phyloP scores from a whole-genome alignment of 1,140 invertebrate genomes.

The Prorops nasuta region DNA sequence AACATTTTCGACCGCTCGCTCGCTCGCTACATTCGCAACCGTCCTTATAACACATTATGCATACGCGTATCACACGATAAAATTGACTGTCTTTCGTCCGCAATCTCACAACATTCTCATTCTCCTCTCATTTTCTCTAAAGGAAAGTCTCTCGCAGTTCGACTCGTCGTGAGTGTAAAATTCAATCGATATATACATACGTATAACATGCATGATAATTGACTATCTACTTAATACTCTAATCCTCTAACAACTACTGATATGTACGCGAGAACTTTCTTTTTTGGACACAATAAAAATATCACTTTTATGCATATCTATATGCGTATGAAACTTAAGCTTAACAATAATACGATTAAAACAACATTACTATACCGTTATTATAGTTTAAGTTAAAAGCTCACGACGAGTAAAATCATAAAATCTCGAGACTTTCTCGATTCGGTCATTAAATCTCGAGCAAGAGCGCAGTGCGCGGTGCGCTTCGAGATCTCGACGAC shows the following conservation, averaged over 20 bases:
- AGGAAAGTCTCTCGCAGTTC: neutral
- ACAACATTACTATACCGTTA: too few relatives aligned
- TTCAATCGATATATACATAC: too few relatives aligned
- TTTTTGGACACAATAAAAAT: conserved; percentile 15
- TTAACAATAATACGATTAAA: too few relatives aligned
- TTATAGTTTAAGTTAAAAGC: too few relatives aligned
- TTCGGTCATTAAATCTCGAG: too few relatives aligned
- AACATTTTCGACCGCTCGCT: too few relatives aligned
- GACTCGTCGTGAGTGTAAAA: neutral
- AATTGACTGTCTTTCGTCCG: conserved; percentile 26
- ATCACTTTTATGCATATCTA: too few relatives aligned
- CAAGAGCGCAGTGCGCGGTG: too few relatives aligned
- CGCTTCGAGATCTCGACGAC: too few relatives aligned
- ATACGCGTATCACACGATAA: conserved; percentile 13
- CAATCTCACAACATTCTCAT: conserved; percentile 2
- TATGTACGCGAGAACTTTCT: conserved; percentile 25
- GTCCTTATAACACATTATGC: neutral
- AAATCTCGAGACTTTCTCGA: neutral
- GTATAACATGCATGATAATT: too few relatives aligned
- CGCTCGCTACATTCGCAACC: neutral
- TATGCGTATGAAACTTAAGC: too few relatives aligned
- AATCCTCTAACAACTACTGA: conserved; percentile 27
- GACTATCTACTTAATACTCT: conserved; percentile 28
- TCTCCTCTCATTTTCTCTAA: neutral
- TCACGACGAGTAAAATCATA: too few relatives aligned